These are phyloP conservation scores for Vulpes vulpes DNA, from an alignment of 2,113 vertebrate genomes.

Conservation along the genomic window DNA sequence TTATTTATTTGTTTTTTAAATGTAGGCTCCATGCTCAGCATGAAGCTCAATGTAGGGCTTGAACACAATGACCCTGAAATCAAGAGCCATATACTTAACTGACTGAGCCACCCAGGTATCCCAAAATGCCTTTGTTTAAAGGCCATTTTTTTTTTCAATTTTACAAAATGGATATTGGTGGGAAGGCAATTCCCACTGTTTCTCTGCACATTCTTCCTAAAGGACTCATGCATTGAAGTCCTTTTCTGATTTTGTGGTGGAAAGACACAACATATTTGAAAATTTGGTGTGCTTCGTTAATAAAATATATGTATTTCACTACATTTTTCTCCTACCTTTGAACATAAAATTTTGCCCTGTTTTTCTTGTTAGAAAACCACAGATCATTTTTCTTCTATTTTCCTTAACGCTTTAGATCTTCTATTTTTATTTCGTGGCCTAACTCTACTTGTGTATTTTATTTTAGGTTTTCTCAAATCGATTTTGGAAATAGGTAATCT, in stretches of 20 bases:
- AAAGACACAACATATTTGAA: neutral
- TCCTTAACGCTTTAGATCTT: neutral
- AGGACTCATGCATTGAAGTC: neutral
- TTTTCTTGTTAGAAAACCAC: neutral
- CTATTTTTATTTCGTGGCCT: neutral
- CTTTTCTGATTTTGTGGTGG: neutral
- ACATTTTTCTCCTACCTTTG: neutral
- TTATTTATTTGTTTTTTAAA: no score
- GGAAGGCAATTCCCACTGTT: neutral
- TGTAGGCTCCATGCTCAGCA: no score
- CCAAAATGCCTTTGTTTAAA: neutral
- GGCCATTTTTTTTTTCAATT: neutral
- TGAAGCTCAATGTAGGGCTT: no score
- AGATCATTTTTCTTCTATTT: neutral
- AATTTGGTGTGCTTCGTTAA: neutral
- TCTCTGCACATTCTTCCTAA: neutral
- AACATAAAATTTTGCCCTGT: neutral
- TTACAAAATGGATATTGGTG: neutral
- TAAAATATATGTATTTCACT: neutral
- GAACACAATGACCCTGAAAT: no score
- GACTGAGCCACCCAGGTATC: no score
- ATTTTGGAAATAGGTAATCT: no score
- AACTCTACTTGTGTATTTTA: neutral
- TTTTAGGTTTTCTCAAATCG: no score
- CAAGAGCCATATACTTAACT: no score